phyloP scores from a whole-genome alignment of 2,113 vertebrate genomes.

The Puffinus mauretanicus region DNA sequence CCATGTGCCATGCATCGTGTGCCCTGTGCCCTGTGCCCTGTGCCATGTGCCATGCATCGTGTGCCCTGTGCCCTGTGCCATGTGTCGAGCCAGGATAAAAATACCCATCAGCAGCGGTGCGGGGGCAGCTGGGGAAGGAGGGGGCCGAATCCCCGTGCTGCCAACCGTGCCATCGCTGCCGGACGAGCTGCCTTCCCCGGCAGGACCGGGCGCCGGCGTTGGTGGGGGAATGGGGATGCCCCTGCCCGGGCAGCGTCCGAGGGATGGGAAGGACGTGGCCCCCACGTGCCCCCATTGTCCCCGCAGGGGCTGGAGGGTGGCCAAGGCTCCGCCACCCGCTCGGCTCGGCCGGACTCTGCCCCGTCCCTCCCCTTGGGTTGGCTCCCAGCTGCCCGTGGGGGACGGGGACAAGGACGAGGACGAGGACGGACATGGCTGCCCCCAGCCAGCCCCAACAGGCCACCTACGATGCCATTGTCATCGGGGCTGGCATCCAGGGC shows the following conservation, averaged over 20 bases:
- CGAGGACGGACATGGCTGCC: constrained; percentile 63
- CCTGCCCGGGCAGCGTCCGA: rapidly evolving
- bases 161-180: neutral
- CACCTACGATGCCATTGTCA: constrained; percentile 82
- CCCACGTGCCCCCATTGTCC: too few relatives aligned
- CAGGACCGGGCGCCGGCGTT: too few relatives aligned
- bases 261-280: too few relatives aligned
- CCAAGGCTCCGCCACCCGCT: neutral
- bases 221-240: neutral
- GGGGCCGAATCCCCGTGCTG: rapidly evolving
- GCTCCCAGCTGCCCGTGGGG: rapidly evolving
- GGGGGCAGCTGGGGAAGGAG: neutral
- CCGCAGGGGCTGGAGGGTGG: neutral
- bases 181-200: neutral
- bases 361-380: neutral
- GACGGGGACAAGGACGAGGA: neutral
- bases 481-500: constrained; percentile 91
- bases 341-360: neutral
- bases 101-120: rapidly evolving
- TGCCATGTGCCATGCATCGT: too few relatives aligned
- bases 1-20: too few relatives aligned
- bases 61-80: neutral
- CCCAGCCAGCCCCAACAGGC: neutral
- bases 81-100: neutral
- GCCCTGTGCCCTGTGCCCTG: too few relatives aligned